phyloP scores from a whole-genome alignment of 2,113 vertebrate species.

The Origma solitaria region DNA sequence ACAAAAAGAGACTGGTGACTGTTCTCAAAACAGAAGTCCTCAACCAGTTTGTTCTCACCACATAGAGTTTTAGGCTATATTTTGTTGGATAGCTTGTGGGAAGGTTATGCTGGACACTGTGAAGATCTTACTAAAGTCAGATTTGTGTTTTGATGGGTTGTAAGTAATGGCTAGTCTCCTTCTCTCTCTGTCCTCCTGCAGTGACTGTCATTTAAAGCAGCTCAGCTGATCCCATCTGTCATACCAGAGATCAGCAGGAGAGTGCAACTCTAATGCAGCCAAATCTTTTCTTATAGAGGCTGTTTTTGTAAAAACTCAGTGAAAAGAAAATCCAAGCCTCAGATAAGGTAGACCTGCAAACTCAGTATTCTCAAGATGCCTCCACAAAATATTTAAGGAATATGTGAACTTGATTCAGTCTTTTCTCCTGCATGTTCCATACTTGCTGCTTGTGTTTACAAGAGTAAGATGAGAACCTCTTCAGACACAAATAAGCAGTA shows the following conservation, averaged over 20 bases:
- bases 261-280: neutral
- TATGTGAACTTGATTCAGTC: neutral
- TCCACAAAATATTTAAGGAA: neutral
- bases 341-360: neutral
- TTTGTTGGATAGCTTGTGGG: neutral
- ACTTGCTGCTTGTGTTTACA: neutral
- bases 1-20: neutral
- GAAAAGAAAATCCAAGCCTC: neutral
- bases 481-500: constrained; percentile 3
- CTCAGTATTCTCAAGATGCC: neutral
- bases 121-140: neutral
- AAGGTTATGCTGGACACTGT: neutral
- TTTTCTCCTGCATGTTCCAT: neutral
- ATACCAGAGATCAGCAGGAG: neutral
- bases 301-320: neutral
- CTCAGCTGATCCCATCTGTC: neutral
- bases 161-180: neutral
- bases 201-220: neutral
- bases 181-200: neutral
- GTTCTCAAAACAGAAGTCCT: neutral
- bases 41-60: neutral
- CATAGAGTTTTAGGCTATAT: neutral
- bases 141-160: neutral
- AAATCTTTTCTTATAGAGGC: neutral
- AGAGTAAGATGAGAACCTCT: neutral